Evolutionary conservation across 2,888 invertebrate species (phyloP), one percentile per base, ranked within the genome.

Genomic region (Sicus ferrugineus): DNA sequence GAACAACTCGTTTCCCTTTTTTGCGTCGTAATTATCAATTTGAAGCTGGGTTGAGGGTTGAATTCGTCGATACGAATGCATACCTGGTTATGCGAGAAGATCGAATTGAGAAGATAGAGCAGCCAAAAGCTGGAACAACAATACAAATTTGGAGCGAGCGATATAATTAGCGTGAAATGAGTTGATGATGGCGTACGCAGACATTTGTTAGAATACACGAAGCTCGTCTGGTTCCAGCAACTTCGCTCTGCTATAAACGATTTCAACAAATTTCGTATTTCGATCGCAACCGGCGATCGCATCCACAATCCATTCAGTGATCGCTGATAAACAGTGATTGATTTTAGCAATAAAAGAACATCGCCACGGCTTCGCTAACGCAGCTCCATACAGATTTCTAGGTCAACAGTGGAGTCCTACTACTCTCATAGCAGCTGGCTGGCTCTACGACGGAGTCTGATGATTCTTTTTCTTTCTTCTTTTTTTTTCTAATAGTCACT

Each of bases 271-370:
- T 52, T 52, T 21, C 52, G n/a, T 23, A 34, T 21, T 34, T 34
- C 34, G 31, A 59, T 59, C 38, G 38, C 19, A 34, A 34, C 38
- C 19, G 34, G 23, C 38, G 59, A 59, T 59, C 31, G 59, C 19
- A 30, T 21, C n/a, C 28, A 38, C 19, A 54, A 54, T 23, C 23
- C 26, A 26, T 26, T 56, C 26, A 14, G 21, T 21, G 38, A 61
- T 61, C 61, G 26, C 16, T 42, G 61, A 61, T 38, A 38, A 38
- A 61, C 34, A 61, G 5, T 61, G 34, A 61, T 61, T 21, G 23
- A 61, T 61, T 61, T 42, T 42, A 34, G 30, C 38, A 61, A 61
- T 38, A 38, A 61, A 61, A 61, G 42, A 61, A 38, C 42, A 61
- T 38, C 42, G 42, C 23, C 34, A 16, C 9, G 19, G 30, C 11